phyloP scores from a whole-genome alignment of 2,113 vertebrate species.

The Pygoscelis antarcticus region DNA sequence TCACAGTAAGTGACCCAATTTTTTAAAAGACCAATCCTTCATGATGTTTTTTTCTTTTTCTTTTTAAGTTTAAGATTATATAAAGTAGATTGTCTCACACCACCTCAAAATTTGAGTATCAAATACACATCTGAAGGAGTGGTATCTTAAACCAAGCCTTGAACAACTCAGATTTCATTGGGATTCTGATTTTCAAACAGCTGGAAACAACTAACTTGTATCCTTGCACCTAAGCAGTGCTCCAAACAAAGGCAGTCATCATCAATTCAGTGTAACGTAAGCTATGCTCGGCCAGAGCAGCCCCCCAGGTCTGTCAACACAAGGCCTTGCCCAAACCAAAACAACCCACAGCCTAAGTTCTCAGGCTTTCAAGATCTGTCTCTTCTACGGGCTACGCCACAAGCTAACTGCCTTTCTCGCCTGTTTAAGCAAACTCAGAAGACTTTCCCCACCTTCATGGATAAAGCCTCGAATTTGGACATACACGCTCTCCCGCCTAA shows the following conservation, averaged over 20 bases:
- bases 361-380: neutral
- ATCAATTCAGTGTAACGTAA: fast-evolving
- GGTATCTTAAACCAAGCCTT: constrained; percentile 95
- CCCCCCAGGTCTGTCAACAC: constrained; percentile 44
- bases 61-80: neutral
- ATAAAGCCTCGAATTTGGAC: constrained; percentile 22
- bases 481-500: fast-evolving
- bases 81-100: neutral
- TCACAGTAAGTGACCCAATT: constrained; percentile 96
- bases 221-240: neutral
- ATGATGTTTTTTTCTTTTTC: constrained; percentile 76
- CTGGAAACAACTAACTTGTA: neutral
- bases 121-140: constrained; percentile 92
- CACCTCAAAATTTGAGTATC: constrained; percentile 22
- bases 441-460: constrained; percentile 43
- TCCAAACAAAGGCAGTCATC: neutral
- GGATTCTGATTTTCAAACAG: constrained; percentile 7
- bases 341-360: neutral
- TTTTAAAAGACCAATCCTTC: constrained; percentile 92
- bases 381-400: neutral
- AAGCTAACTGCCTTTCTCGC: neutral
- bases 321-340: constrained; percentile 7
- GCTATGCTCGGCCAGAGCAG: neutral
- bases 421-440: constrained; percentile 4
- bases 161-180: constrained; percentile 83